A percentile compares a stretch with the other conserved stretches of the same genome.
These are phyloP conservation scores for Squalus acanthias DNA, from an alignment of 2,797 vertebrate genomes.

Conservation along the genomic window DNA sequence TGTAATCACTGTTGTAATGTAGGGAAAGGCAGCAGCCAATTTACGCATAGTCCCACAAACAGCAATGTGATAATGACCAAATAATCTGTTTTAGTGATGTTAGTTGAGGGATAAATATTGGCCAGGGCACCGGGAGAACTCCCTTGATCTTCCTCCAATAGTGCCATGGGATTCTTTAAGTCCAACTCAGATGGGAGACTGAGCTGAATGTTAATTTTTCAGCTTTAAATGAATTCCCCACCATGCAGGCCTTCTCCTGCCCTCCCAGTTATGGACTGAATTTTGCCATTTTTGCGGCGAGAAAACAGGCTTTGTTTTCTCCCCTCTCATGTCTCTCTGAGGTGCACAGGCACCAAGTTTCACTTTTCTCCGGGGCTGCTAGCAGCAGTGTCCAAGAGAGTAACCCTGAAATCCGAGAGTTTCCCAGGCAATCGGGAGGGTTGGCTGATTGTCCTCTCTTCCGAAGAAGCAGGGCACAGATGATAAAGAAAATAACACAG, in stretches of 20 bases:
- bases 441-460: not conserved
- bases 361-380: not conserved
- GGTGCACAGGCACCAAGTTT: not conserved
- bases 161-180: not conserved
- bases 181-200: not conserved
- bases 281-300: too few relatives aligned
- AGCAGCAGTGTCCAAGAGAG: not conserved
- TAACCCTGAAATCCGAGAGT: too few relatives aligned
- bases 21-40: not conserved
- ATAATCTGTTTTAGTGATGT: too few relatives aligned
- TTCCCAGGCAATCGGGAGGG: too few relatives aligned
- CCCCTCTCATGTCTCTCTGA: too few relatives aligned
- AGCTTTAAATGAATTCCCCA: not conserved
- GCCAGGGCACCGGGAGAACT: too few relatives aligned
- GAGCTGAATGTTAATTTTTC: not conserved
- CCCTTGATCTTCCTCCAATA: not conserved
- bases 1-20: not conserved
- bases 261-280: not conserved
- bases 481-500: not conserved
- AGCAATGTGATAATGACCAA: not conserved
- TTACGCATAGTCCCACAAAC: not conserved
- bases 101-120: too few relatives aligned
- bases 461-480: not conserved
- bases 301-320: too few relatives aligned
- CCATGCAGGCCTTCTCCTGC: not conserved